Conservation (phyloP, 2,797 vertebrate genomes). For the Hydrolagus colliei region DNA sequence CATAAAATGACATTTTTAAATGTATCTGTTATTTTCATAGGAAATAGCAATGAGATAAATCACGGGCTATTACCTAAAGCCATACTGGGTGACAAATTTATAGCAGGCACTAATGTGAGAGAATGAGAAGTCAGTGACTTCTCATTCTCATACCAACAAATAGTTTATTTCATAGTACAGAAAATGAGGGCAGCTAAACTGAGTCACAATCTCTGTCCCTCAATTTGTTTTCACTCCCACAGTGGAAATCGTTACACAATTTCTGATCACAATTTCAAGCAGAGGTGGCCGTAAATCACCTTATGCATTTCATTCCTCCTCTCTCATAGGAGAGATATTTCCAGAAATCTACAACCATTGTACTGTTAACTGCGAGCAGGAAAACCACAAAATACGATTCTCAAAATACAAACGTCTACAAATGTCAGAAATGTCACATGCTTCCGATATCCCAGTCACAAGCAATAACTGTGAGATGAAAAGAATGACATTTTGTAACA, state of each 20-base stretch:
- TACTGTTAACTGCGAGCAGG: not conserved
- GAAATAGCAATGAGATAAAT: not conserved
- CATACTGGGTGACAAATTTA: not conserved
- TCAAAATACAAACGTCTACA: no score
- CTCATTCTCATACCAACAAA: not conserved
- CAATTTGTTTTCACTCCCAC: not conserved
- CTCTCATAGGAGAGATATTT: not conserved
- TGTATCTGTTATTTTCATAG: no score
- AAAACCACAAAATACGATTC: no score
- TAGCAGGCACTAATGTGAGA: not conserved
- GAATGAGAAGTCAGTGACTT: not conserved
- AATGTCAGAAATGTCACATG: no score
- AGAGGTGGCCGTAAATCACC: not conserved
- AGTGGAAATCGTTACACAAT: conserved; percentile 14
- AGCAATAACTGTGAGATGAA: no score
- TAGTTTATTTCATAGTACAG: not conserved
- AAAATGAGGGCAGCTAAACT: not conserved
- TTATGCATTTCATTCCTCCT: not conserved
- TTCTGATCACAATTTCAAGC: not conserved
- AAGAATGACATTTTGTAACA: no score
- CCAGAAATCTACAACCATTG: not conserved
- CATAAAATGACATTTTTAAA: not conserved
- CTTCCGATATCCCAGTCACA: no score
- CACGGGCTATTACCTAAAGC: not conserved
- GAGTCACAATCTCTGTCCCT: conserved; percentile 6